Evolutionary conservation across 2,888 invertebrate genomes (phyloP).

Genomic region (Diplazon laetatorius): DNA sequence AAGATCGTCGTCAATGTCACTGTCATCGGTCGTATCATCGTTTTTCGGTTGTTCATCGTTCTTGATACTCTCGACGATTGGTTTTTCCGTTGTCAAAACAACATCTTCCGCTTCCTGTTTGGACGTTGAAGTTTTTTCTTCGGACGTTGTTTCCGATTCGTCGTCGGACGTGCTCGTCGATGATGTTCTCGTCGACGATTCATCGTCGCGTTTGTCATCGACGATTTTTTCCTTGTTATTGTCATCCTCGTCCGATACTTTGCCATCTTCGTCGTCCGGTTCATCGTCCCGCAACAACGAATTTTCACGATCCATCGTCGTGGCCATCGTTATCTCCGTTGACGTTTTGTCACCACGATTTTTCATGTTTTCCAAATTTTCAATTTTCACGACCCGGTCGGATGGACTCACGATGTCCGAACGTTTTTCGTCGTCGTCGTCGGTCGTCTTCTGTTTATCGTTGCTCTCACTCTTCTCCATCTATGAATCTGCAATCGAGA

Average conservation of each 20-base stretch:
- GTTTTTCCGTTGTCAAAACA: slow-evolving; percentile 3
- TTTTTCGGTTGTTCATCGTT: slow-evolving; percentile 70
- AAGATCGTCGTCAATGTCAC: slow-evolving; percentile 87
- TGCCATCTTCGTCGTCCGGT: slow-evolving; percentile 68
- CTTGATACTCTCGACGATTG: slow-evolving; percentile 37
- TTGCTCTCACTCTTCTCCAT: slow-evolving; percentile 77
- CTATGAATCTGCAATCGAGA: slow-evolving; percentile 72
- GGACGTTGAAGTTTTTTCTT: slow-evolving; percentile 78
- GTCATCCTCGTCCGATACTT: slow-evolving; percentile 67
- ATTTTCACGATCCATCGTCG: slow-evolving; percentile 54
- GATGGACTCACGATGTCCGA: slow-evolving; percentile 38
- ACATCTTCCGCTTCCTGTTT: slow-evolving; percentile 66
- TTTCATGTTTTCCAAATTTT: slow-evolving; percentile 70
- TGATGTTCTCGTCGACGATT: slow-evolving; percentile 75
- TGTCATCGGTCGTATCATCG: slow-evolving; percentile 83
- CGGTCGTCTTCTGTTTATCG: slow-evolving; percentile 75
- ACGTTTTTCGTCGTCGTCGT: slow-evolving; percentile 67
- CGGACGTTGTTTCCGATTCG: slow-evolving; percentile 79
- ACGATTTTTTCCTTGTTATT: slow-evolving; percentile 66
- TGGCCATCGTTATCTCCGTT: slow-evolving; percentile 55
- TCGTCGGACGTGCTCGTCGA: slow-evolving; percentile 79
- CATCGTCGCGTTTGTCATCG: slow-evolving; percentile 75
- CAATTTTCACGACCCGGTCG: slow-evolving; percentile 57
- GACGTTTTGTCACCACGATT: slow-evolving; percentile 65
- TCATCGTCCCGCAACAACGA: slow-evolving; percentile 66